Evolutionary conservation across 2,797 vertebrate genomes (phyloP).

Genomic region (Rhinella marina): DNA sequence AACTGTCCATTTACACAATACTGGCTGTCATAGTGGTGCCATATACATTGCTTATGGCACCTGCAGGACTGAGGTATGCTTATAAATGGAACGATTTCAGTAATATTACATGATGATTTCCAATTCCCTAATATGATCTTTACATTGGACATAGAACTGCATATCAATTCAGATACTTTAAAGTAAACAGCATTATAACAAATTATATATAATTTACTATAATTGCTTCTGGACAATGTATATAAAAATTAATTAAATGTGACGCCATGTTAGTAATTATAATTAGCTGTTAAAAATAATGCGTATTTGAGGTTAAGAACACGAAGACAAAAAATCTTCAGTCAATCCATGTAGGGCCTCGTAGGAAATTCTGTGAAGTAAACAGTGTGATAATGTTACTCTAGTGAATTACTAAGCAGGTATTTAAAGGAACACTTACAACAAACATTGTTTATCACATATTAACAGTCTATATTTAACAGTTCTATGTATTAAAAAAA

Average conservation of each 20-base stretch:
- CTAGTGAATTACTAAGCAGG: neutral
- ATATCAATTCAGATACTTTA: neutral
- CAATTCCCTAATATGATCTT: neutral
- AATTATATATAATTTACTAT: neutral
- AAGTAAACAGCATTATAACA: neutral
- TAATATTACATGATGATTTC: neutral
- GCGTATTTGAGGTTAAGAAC: neutral
- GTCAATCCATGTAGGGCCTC: slow-evolving; percentile 13
- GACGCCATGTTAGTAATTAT: neutral
- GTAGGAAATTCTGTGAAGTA: slow-evolving; percentile 28
- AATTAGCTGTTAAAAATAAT: neutral
- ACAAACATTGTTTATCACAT: too few relatives aligned
- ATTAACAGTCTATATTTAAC: too few relatives aligned
- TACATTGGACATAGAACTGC: neutral
- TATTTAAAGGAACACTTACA: neutral
- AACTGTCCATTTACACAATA: neutral
- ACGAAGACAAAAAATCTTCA: neutral
- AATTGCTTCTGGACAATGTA: neutral
- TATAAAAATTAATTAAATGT: neutral
- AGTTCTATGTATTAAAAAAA: too few relatives aligned
- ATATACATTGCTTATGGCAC: neutral
- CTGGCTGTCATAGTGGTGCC: neutral
- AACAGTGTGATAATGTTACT: neutral
- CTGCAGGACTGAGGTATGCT: neutral
- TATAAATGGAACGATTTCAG: neutral